Base-by-base conservation (phyloP, 2,888 invertebrate genomes). In the Nezara viridula region DNA sequence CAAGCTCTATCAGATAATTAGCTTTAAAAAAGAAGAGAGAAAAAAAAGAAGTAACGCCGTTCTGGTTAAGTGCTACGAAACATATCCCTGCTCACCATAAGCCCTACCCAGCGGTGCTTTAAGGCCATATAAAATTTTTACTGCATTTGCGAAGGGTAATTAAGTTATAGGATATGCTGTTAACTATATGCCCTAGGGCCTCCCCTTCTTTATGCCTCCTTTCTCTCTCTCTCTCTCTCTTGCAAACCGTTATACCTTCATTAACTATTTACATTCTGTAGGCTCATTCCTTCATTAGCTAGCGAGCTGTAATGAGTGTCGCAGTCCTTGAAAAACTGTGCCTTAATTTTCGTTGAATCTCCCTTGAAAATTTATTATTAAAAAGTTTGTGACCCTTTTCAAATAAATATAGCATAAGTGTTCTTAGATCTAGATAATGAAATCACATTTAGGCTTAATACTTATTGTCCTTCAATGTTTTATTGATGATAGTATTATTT, bases 21-120 rank as follows among this genome's bases (percentile, higher is more conserved):
- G 44, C 81, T 47, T 81, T 44, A n/a, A 47, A 81, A 81, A 81
- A 81, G 60, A 60, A 55, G 9, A 55, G 55, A 55, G 9, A 50
- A 12, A 32, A 77, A n/a, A 44, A 40, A 40, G 24, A n/a, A 81
- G 7, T 19, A 73, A 37, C 24, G 24, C 37, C 81, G 24, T 81
- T n/a, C 40, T n/a, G 24, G 40, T 47, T 47, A 81, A 81, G 81
- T 81, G 81, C 81, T 81, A 81, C 12, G 10, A 81, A 81, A 81
- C 44, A 40, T 81, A 81, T 81, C 44, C n/a, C 14, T 12, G 44
- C 81, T n/a, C 40, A 10, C 81, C 81, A 81, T 81, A 44, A 81
- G 44, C 81, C 40, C 19, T 27, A 44, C 81, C 44, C 12, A 3
- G 24, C 0, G 21, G 44, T 81, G 81, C 44, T 81, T 81, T 47